A percentile compares a stretch with the other conserved stretches of the same genome.
Conservation (phyloP, 2,113 vertebrate genomes). For the Gymnorhina tibicen region DNA sequence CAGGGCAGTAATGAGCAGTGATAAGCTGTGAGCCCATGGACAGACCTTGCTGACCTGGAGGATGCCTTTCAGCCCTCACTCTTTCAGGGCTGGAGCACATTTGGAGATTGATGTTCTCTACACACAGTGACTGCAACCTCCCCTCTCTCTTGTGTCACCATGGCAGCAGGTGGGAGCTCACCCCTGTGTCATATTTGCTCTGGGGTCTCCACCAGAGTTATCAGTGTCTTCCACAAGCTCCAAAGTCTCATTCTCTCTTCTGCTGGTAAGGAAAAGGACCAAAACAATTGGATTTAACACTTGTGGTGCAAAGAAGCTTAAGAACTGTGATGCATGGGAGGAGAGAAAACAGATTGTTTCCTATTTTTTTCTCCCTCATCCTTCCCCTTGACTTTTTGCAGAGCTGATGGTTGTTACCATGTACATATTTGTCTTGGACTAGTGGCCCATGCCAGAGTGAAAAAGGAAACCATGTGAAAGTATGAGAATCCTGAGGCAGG, state of each 20-base stretch:
- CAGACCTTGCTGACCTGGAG: not conserved
- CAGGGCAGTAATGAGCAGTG: not conserved
- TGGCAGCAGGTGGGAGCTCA: not conserved
- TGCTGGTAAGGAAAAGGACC: not conserved
- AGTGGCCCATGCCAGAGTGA: not conserved
- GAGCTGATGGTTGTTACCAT: not conserved
- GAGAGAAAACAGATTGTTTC: not conserved
- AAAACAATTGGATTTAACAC: not conserved
- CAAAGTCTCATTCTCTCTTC: not conserved
- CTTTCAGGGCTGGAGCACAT: not conserved
- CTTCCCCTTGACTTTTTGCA: not conserved
- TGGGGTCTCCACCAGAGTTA: not conserved
- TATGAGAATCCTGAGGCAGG: not conserved
- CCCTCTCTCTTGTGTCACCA: not conserved
- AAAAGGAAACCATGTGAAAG: not conserved
- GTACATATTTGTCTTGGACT: not conserved
- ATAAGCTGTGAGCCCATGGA: not conserved
- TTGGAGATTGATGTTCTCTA: not conserved
- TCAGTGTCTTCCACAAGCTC: not conserved
- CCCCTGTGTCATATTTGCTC: not conserved
- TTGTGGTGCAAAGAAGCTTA: not conserved
- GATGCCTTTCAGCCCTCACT: not conserved
- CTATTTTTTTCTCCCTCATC: not conserved
- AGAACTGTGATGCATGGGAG: not conserved
- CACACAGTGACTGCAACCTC: not conserved